These are phyloP conservation scores for Pocillopora verrucosa DNA, from an alignment of 64 coral and sea anemone genomes.

Conservation along the genomic window DNA sequence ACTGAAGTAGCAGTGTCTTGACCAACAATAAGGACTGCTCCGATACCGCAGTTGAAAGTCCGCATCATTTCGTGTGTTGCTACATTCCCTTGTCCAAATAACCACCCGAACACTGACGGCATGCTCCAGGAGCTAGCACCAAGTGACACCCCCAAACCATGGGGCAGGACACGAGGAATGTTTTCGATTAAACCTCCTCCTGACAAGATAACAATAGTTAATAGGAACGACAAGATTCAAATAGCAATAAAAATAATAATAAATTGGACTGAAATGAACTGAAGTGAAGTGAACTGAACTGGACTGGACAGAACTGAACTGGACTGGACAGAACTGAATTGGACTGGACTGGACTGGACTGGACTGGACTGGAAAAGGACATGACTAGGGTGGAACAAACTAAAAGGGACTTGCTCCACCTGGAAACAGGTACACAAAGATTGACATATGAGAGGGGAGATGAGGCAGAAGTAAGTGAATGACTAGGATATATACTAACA, in stretches of 20 bases:
- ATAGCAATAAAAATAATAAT: background rate
- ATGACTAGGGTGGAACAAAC: too few relatives aligned
- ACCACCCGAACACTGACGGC: slow-evolving; percentile 83
- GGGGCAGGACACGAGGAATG: slow-evolving; percentile 80
- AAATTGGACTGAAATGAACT: background rate
- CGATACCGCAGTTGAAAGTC: slow-evolving; percentile 93
- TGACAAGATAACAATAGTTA: background rate
- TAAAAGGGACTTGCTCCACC: too few relatives aligned
- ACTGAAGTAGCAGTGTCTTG: slow-evolving; percentile 29
- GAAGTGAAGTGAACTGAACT: too few relatives aligned
- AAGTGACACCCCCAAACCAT: slow-evolving; percentile 47
- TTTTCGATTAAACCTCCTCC: slow-evolving; percentile 88
- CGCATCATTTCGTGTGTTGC: slow-evolving; percentile 57
- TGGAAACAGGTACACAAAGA: too few relatives aligned
- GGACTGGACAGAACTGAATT: too few relatives aligned
- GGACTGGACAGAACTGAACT: too few relatives aligned
- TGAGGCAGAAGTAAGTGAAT: too few relatives aligned
- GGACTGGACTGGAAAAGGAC: too few relatives aligned
- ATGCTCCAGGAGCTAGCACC: slow-evolving; percentile 84
- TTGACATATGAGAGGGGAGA: too few relatives aligned
- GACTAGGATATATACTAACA: too few relatives aligned
- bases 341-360: too few relatives aligned
- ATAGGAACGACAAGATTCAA: background rate
- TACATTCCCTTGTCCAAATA: slow-evolving; percentile 74
- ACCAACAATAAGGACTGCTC: slow-evolving; percentile 62